phyloP scores from a whole-genome alignment of 23 tunicate genomes.

The Halocynthia roretzi region DNA sequence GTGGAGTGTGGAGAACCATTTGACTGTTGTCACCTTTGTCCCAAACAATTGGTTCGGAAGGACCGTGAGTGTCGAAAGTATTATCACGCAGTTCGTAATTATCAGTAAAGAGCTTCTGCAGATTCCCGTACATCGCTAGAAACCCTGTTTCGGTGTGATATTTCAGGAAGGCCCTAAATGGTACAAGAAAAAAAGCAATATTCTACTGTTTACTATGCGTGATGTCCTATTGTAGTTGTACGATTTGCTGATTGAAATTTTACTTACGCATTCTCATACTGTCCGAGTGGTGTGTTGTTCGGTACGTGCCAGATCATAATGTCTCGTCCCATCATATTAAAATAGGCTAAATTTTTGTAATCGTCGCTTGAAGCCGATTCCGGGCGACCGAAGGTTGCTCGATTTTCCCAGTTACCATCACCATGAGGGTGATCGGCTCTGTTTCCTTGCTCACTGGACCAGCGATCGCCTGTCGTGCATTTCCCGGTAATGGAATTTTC shows the following conservation, averaged over 20 bases:
- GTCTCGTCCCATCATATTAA: conserved; percentile 18
- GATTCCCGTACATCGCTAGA: conserved; percentile 12
- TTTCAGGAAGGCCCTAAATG: conserved; percentile 2
- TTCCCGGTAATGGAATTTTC: conserved; percentile 38
- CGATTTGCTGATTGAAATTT: too few relatives aligned
- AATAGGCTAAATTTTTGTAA: conserved; percentile 33
- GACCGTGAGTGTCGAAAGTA: background rate
- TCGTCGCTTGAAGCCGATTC: conserved; percentile 33
- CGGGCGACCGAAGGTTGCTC: conserved; percentile 15
- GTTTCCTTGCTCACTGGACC: conserved; percentile 47
- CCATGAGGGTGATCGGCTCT: conserved; percentile 22
- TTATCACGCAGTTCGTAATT: background rate
- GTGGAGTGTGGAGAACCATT: background rate
- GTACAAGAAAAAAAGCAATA: too few relatives aligned
- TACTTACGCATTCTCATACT: background rate
- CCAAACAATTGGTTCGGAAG: conserved; percentile 16
- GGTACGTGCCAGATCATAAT: conserved; percentile 45
- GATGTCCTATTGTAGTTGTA: too few relatives aligned
- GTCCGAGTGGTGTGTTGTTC: conserved; percentile 18
- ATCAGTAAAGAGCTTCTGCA: background rate
- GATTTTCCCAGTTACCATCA: conserved; percentile 32
- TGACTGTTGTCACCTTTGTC: background rate
- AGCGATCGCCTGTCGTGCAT: conserved; percentile 33
- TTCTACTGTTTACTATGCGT: too few relatives aligned
- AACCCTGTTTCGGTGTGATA: conserved; percentile 10